Evolutionary conservation across 2,797 vertebrate genomes (phyloP).

Genomic region (Rhadinocentrus ornatus): DNA sequence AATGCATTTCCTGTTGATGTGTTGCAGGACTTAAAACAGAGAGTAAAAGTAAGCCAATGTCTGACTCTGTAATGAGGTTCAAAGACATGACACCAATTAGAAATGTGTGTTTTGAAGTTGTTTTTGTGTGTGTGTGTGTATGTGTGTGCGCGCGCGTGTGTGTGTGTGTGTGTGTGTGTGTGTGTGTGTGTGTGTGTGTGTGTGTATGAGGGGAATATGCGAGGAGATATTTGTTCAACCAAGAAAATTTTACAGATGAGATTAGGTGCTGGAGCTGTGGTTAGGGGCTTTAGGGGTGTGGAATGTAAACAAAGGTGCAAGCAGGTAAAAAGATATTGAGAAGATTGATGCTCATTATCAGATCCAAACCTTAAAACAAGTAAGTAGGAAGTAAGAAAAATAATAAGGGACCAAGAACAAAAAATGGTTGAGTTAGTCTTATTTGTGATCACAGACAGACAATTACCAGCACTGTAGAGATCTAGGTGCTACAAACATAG

Average conservation of each 20-base stretch:
- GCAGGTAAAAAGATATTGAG: slow-evolving; percentile 37
- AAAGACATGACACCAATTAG: slow-evolving; percentile 13
- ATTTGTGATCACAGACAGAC: background rate
- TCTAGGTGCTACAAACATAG: background rate
- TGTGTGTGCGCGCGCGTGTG: background rate
- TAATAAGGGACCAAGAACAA: background rate
- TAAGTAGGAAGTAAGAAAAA: background rate
- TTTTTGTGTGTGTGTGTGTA: slow-evolving; percentile 14
- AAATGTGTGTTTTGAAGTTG: slow-evolving; percentile 3
- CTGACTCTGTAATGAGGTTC: background rate
- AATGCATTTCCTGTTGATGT: slow-evolving; percentile 18
- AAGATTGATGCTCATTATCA: background rate
- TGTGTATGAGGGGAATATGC: slow-evolving; percentile 32
- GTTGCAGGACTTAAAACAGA: background rate
- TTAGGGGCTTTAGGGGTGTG: slow-evolving; percentile 52
- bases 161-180: slow-evolving; percentile 1
- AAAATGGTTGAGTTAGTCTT: background rate
- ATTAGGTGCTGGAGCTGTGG: slow-evolving; percentile 60
- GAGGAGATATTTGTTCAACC: slow-evolving; percentile 75
- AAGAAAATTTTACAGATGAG: slow-evolving; percentile 66
- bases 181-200: background rate
- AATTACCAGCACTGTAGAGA: background rate
- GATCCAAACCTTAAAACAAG: background rate
- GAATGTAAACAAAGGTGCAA: slow-evolving; percentile 74
- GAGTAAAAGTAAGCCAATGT: slow-evolving; percentile 6